Conservation (phyloP, 2,113 vertebrate species). For the Garra rufa region DNA sequence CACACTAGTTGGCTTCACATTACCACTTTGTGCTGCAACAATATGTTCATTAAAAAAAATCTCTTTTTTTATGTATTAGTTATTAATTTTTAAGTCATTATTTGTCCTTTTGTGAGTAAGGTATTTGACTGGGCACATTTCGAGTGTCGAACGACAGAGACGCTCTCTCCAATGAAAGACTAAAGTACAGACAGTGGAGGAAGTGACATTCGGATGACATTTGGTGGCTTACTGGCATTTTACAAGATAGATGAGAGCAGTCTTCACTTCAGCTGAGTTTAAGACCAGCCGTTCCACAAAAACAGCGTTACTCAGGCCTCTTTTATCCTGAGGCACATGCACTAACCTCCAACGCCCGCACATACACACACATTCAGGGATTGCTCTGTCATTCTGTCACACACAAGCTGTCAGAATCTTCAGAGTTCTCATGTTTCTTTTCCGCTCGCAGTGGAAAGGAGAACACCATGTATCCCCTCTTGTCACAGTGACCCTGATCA, state of each 20-base stretch:
- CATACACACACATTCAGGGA: conserved; percentile 37
- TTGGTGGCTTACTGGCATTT: conserved; percentile 63
- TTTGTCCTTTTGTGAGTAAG: neutral
- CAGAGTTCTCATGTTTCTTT: conserved; percentile 43
- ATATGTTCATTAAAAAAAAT: neutral
- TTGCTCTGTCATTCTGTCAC: conserved; percentile 7
- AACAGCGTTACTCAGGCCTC: conserved; percentile 2
- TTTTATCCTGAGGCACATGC: conserved; percentile 34
- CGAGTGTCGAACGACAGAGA: neutral
- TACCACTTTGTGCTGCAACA: no score
- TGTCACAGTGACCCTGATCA: conserved; percentile 32
- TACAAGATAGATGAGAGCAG: conserved; percentile 58
- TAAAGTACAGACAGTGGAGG: conserved; percentile 47
- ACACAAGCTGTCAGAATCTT: conserved; percentile 36
- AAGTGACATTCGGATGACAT: conserved; percentile 65
- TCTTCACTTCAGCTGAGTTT: conserved; percentile 55
- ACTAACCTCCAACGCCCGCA: conserved; percentile 18
- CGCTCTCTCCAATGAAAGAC: conserved; percentile 40
- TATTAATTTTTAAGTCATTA: neutral
- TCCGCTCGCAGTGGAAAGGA: conserved; percentile 28
- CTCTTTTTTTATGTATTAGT: neutral
- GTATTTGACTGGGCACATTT: neutral
- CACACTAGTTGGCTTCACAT: no score
- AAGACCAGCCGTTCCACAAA: conserved; percentile 18
- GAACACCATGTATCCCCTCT: conserved; percentile 44